Base-by-base conservation (phyloP, 2,797 vertebrate genomes). In the Ammospiza maritima region DNA sequence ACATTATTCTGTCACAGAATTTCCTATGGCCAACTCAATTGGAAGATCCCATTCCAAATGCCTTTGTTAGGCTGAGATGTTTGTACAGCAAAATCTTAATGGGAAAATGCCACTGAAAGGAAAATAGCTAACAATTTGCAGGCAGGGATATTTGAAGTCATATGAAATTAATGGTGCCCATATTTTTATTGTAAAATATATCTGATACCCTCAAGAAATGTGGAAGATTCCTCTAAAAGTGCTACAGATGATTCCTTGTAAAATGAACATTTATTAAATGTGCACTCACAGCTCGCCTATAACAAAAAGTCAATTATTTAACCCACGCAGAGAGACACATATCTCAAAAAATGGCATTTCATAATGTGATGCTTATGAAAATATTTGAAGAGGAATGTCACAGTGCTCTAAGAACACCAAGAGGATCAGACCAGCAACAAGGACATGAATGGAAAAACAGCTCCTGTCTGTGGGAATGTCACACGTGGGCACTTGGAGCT, bases 401-500 rank as follows among this genome's bases (percentile, higher is more conserved):
- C 4, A 51, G 16, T 20, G 7, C 1, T 47, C 6, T 13, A 38
- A 54, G 4, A 19, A 29, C 9, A 11, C 2, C 0, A 27, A 21
- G 14, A 57, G 14, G 22, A 40, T 72, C 34, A 77, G 38, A 47
- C 5, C 25, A 30, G 26, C 10, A 64, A 20, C 10, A 22, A 15
- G 7, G 32, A 14, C 13, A 16, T 14, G 44, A 32, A 8, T 3
- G 6, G 38, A 62, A 25, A 26, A 32, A 3, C 42, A 77, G 2
- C 3, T 71, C 53, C 22, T 32, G 10, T 25, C 45, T 9, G 2
- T 23, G 13, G 69, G 25, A 80, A 79, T 0, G 1, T 27, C 38
- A 66, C 26, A 29, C 0, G 0, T 12, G 30, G 30, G 12, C 18
- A 38, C 40, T 40, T 2, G 1, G 13, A 60, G 4, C 19, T 40